A percentile compares a stretch with the other conserved stretches of the same genome.
These are phyloP conservation scores for Pipra filicauda DNA, from an alignment of 2,113 vertebrate genomes.

Conservation along the genomic window DNA sequence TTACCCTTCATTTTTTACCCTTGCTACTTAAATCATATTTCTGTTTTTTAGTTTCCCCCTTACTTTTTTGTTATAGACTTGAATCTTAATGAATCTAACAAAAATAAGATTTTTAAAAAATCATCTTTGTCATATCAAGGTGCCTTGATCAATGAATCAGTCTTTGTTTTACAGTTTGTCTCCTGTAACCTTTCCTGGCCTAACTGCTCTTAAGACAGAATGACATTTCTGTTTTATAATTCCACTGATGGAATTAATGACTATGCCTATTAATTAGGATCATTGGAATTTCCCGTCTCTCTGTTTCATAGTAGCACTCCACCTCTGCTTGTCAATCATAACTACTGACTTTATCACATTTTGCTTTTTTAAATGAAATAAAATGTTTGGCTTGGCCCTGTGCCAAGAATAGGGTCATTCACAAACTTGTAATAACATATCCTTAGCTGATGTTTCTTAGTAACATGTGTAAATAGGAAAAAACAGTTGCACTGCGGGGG, in stretches of 20 bases:
- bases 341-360: constrained; percentile 65
- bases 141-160: not conserved
- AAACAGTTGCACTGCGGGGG: constrained; percentile 68
- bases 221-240: not conserved
- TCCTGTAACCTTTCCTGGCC: not conserved
- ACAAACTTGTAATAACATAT: constrained; percentile 71
- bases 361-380: constrained; percentile 68
- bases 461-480: constrained; percentile 78
- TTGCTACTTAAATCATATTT: not conserved
- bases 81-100: not conserved
- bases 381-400: constrained; percentile 64
- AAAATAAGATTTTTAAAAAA: not conserved
- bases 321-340: constrained; percentile 66
- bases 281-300: constrained; percentile 22
- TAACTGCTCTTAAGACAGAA: not conserved
- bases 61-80: not conserved
- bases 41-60: not conserved
- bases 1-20: not conserved
- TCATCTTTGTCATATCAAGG: not conserved
- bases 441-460: constrained; percentile 72
- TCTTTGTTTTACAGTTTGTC: not conserved
- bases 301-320: constrained; percentile 47
- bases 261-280: constrained; percentile 30
- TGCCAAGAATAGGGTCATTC: constrained; percentile 72
- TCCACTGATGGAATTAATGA: constrained; percentile 24